Percentiles rank a stretch among this genome's conserved stretches.
phyloP scores from a whole-genome alignment of 2,888 invertebrate genomes.

The Ichneumoninae sp. region DNA sequence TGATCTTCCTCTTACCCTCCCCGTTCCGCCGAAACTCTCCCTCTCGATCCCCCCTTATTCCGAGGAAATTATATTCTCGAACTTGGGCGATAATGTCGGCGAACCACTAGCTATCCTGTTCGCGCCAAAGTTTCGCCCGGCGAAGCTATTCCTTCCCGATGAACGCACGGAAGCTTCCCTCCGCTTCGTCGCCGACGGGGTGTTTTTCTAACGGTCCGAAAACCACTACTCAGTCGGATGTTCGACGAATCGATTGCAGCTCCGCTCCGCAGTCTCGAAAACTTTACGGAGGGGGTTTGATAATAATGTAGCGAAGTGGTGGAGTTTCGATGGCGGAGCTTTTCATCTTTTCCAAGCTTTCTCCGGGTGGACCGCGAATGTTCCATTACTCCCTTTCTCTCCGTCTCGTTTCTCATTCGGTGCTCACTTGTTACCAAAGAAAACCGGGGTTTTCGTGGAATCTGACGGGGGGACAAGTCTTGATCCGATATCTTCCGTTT shows the following conservation, averaged over 20 bases:
- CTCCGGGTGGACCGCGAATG: background rate
- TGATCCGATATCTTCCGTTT: conserved; percentile 45
- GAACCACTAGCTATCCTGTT: conserved; percentile 41
- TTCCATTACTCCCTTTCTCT: conserved; percentile 1
- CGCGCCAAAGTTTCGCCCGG: conserved; percentile 41
- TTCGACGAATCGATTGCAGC: conserved; percentile 51
- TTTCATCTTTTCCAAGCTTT: conserved; percentile 37
- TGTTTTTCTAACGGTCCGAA: conserved; percentile 49
- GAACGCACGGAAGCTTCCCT: conserved; percentile 21
- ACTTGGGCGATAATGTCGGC: conserved; percentile 63
- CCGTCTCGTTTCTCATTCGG: conserved; percentile 11
- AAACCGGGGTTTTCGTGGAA: background rate
- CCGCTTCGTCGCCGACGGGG: conserved; percentile 9
- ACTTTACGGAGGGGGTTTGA: conserved; percentile 26
- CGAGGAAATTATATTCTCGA: conserved; percentile 62
- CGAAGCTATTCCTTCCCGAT: conserved; percentile 34
- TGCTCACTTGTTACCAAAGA: conserved; percentile 7
- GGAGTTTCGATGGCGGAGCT: conserved; percentile 43
- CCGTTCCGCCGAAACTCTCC: conserved; percentile 42
- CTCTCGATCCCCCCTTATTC: background rate
- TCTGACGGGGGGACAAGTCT: background rate
- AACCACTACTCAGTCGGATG: conserved; percentile 40
- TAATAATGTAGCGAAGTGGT: conserved; percentile 47
- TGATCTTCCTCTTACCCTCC: conserved; percentile 17
- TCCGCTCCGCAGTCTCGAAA: background rate